phyloP scores from a whole-genome alignment of 23 tunicate genomes.

The Phallusia fumigata region DNA sequence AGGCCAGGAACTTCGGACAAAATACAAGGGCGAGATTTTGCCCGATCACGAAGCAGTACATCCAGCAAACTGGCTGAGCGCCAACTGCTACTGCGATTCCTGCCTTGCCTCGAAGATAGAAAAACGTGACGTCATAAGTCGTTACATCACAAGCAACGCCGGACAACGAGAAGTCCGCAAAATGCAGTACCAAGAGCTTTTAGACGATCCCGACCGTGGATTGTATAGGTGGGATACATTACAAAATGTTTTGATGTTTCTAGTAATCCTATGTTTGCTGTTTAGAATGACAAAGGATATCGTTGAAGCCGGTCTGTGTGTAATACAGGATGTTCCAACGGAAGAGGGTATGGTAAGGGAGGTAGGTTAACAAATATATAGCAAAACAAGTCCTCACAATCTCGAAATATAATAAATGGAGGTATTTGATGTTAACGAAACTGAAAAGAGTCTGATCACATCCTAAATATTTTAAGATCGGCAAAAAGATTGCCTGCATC shows the following conservation, averaged over 20 bases:
- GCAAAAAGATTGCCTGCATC: not conserved
- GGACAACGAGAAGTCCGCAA: not conserved
- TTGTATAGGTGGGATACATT: not conserved
- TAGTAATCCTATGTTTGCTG: too few relatives aligned
- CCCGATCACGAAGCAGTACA: constrained; percentile 40
- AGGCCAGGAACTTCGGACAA: not conserved
- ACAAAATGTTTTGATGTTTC: too few relatives aligned
- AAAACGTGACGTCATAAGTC: constrained; percentile 32
- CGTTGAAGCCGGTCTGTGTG: constrained; percentile 43
- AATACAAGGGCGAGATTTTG: constrained; percentile 16
- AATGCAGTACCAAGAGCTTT: not conserved
- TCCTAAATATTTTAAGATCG: not conserved
- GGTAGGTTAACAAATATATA: not conserved
- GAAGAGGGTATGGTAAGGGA: constrained; percentile 14
- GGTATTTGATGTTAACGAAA: too few relatives aligned
- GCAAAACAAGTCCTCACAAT: not conserved
- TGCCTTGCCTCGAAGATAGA: constrained; percentile 28
- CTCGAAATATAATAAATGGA: too few relatives aligned
- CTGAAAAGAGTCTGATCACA: too few relatives aligned
- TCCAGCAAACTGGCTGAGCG: constrained; percentile 52
- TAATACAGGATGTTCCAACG: constrained; percentile 42
- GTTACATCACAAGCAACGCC: not conserved
- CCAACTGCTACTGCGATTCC: constrained; percentile 56
- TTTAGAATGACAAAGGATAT: not conserved
- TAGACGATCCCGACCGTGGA: not conserved